These are phyloP conservation scores for Dipodomys merriami DNA, from an alignment of 2,113 vertebrate species.

Conservation along the genomic window DNA sequence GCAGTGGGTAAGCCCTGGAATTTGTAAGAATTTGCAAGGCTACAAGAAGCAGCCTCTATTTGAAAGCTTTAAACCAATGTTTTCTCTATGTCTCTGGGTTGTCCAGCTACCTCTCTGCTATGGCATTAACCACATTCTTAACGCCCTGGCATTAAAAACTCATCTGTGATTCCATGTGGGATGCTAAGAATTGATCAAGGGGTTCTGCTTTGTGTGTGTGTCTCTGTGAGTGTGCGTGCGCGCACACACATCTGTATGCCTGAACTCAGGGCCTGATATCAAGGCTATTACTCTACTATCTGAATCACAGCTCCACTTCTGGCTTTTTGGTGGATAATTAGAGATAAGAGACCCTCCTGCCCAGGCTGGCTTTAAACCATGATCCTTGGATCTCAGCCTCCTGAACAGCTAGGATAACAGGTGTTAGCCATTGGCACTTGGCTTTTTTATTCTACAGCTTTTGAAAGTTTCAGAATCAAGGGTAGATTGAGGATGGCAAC, in stretches of 20 bases:
- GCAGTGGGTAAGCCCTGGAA: background rate
- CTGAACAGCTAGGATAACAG: no score
- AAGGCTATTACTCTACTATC: no score
- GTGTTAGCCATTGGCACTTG: no score
- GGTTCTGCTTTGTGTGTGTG: background rate
- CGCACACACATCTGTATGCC: no score
- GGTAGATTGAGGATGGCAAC: background rate
- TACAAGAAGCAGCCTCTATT: background rate
- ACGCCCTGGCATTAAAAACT: background rate
- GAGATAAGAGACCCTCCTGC: no score
- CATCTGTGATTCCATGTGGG: background rate
- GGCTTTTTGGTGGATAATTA: no score
- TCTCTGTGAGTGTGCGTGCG: no score
- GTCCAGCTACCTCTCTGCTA: background rate
- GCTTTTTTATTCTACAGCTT: no score
- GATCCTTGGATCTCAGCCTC: no score
- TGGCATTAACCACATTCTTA: background rate
- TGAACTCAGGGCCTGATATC: no score
- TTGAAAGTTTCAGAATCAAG: conserved; percentile 35
- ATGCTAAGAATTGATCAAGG: background rate
- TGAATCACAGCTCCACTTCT: no score
- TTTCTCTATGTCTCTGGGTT: background rate
- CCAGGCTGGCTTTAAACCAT: no score
- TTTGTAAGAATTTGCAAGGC: background rate
- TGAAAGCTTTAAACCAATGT: background rate